These are phyloP conservation scores for Mongoloraphidia duomilia DNA, from an alignment of 2,888 invertebrate species.

Conservation along the genomic window DNA sequence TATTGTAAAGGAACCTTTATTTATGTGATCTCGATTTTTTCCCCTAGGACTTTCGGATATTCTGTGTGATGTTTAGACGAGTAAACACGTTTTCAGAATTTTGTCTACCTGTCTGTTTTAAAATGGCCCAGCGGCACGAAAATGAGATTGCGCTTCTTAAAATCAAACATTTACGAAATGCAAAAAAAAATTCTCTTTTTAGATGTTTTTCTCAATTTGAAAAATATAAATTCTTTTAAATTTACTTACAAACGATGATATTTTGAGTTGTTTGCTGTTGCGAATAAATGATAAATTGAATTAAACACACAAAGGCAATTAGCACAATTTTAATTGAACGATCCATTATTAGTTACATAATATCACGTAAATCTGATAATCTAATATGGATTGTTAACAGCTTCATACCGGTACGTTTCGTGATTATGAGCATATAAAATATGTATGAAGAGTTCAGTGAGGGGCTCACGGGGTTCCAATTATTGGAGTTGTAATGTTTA, in stretches of 20 bases:
- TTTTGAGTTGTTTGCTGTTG: constrained; percentile 51
- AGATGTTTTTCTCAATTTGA: neutral
- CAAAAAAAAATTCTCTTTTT: neutral
- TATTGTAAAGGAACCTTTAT: no score
- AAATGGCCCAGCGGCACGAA: no score
- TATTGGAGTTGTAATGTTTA: neutral
- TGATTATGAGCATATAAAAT: no score
- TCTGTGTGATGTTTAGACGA: no score
- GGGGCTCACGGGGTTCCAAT: no score
- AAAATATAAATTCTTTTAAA: constrained; percentile 12
- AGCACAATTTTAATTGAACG: neutral
- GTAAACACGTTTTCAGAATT: no score
- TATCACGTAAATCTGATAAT: neutral
- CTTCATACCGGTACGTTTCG: no score
- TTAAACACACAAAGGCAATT: neutral
- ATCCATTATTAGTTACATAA: neutral
- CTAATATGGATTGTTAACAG: neutral
- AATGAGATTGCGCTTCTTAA: no score
- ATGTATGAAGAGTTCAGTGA: no score
- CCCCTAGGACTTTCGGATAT: no score
- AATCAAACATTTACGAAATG: neutral
- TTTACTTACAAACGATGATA: constrained; percentile 55
- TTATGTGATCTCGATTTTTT: no score
- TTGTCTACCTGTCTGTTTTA: no score
- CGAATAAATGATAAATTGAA: neutral